Evolutionary conservation across 2,888 invertebrate genomes (phyloP), one percentile per base, ranked within the genome.

Genomic region (Phortica magna): DNA sequence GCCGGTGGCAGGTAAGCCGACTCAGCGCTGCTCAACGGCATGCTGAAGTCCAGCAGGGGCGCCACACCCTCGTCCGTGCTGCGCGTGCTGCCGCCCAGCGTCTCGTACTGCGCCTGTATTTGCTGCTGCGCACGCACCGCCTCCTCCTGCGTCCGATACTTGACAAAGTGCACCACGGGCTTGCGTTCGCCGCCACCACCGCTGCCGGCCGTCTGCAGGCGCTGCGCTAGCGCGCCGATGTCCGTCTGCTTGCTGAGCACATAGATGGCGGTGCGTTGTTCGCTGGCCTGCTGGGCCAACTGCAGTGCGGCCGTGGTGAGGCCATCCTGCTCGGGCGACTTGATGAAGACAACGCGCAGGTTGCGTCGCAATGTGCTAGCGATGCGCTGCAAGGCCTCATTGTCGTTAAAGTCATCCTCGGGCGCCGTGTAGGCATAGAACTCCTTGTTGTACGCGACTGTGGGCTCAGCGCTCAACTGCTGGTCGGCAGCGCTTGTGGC

Each of bases 341-440:
- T 90, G 75, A 90, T 91, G 79, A 90, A 91, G 41, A 90, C 82
- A 43, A 90, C 90, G 19, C 90, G 89, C 31, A 91, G 84, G 73
- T 87, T 89, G 2, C 87, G 89, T 79, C 89, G 90, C 76, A 89
- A 71, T 77, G 88, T 83, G 22, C 76, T 81, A 55, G 88, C 77
- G 1, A 88, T 77, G 19, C 80, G 83, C 41, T 88, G 78, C 1
- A 79, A 78, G 14, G 83, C 85, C 43, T 82, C 83, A 39, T 80
- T 83, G 65, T 87, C 87, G 0, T 79, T 79, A 73, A 84, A 83
- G 6, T 90, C 89, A 61, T 90, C 90, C 74, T 90, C 91, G 17
- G 90, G 90, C 5, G 91, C 90, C 3, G 88, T 78, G 67, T 90
- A 89, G 1, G 88, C 86, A 73, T 81, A 91, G 76, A 88, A 90